Evolutionary conservation across 2,888 invertebrate genomes (phyloP), one percentile per base, ranked within the genome.

Genomic region (Aromia moschata): DNA sequence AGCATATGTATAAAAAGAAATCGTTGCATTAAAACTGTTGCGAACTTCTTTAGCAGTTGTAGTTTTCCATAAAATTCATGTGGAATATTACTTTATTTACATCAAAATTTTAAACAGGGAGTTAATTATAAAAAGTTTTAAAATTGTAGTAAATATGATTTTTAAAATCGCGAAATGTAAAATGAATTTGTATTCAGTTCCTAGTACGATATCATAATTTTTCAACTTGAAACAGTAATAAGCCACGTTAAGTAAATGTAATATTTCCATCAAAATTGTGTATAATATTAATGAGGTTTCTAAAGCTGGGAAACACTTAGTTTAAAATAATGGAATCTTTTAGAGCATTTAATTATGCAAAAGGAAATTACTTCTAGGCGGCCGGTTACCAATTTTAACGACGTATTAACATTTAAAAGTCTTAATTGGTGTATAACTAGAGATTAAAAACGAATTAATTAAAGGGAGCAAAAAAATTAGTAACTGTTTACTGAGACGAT

Each of bases 401-500:
- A 33, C 33, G 33, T 33, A 33, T 33, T 33, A 33, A 33, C 33
- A 33, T 33, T 33, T 33, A 33, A 33, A 11, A n/a, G n/a, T 33
- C 33, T 33, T 33, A 33, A 33, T 33, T 33, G 11, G 33, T 33
- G 3, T 7, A 33, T 33, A 33, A 2, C 33, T 25, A 3, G 11
- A 33, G n/a, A 33, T 33, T 33, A 33, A 7, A 33, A 3, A 7
- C 33, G 11, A 11, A n/a, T 33, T 33, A 33, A 33, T 33, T 33
- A 33, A 33, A 7, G 10, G 2, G 2, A 10, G 33, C 33, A 33
- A 33, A 10, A 33, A 33, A 33, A 33, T 33, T 33, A 10, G 33
- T 33, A 33, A 33, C 33, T 33, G 33, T 33, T 11, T 33, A 33
- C 33, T n/a, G 11, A 10, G 11, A 2, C 33, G n/a, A 10, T 11